phyloP scores from a whole-genome alignment of 2,888 invertebrate genomes.

The Rotaria magnacalcarata region DNA sequence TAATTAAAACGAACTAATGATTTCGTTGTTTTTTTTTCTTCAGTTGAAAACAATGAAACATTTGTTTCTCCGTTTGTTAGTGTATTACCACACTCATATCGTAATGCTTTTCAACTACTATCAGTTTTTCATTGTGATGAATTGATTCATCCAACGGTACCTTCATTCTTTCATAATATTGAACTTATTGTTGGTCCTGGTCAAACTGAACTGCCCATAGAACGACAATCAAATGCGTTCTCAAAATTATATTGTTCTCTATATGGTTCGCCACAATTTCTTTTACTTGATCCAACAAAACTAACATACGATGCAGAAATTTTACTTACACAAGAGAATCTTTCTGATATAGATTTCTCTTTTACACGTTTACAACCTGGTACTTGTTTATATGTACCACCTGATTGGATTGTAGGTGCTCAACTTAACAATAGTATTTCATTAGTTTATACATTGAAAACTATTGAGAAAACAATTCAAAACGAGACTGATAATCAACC shows the following conservation, averaged over 20 bases:
- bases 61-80: background rate
- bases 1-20: too few relatives aligned
- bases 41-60: conserved; percentile 1
- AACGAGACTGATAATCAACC: background rate
- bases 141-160: background rate
- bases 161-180: background rate
- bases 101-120: background rate
- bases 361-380: background rate
- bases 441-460: background rate
- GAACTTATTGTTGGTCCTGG: conserved; percentile 16
- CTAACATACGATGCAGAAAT: background rate
- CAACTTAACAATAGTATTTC: conserved; percentile 21
- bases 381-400: background rate
- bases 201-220: background rate
- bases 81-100: background rate
- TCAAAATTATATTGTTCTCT: background rate
- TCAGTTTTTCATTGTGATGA: background rate
- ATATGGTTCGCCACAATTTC: background rate
- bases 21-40: background rate
- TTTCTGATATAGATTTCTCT: background rate
- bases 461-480: background rate
- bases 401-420: background rate
- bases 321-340: background rate
- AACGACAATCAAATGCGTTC: background rate
- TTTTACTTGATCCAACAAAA: background rate